Evolutionary conservation across 2,113 vertebrate genomes (phyloP).

Genomic region (Peromyscus polionotus): DNA sequence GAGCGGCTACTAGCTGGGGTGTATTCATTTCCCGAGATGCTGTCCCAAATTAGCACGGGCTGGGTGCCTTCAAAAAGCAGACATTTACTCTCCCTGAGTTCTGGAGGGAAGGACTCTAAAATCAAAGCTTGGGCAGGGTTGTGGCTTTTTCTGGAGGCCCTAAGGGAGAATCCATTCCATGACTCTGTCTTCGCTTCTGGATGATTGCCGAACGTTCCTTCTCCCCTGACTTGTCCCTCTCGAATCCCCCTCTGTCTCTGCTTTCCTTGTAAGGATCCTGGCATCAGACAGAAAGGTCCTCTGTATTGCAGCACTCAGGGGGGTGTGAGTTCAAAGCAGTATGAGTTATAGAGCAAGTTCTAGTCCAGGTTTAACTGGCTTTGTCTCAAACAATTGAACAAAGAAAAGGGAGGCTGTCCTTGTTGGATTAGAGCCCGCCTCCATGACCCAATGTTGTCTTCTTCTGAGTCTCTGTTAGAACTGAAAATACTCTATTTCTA

Average conservation of each 20-base stretch:
- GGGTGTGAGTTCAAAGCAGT: not conserved
- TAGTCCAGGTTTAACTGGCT: not conserved
- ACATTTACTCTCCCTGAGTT: not conserved
- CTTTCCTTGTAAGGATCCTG: not conserved
- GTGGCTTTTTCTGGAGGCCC: not conserved
- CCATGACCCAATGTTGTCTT: not conserved
- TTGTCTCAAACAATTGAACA: not conserved
- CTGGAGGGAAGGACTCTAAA: not conserved
- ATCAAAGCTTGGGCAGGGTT: not conserved
- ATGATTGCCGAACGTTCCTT: not conserved
- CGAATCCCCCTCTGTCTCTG: not conserved
- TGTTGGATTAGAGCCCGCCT: not conserved
- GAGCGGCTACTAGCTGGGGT: not conserved
- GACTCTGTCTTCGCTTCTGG: not conserved
- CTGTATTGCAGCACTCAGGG: no score
- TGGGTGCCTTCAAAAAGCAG: slow-evolving; percentile 1
- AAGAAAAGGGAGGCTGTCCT: not conserved
- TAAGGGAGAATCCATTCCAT: not conserved
- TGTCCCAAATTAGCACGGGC: slow-evolving; percentile 54
- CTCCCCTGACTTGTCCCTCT: not conserved
- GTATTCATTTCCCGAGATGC: not conserved
- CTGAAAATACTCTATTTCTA: not conserved
- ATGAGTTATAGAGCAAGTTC: not conserved
- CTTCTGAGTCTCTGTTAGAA: not conserved
- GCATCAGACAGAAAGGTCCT: not conserved